phyloP scores from a whole-genome alignment of 2,113 vertebrate genomes.

The Strigops habroptila region DNA sequence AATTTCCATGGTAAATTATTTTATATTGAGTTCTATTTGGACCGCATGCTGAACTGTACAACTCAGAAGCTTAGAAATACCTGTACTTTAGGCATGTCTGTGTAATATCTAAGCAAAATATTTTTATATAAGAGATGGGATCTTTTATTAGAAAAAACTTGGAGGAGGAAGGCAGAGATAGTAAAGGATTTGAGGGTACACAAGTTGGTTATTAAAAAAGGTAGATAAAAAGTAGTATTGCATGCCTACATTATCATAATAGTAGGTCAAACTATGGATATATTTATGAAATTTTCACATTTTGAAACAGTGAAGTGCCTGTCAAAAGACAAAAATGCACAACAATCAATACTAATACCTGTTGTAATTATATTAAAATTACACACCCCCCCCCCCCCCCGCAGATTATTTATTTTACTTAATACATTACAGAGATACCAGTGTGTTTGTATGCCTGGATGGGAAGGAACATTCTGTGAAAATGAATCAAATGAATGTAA shows the following conservation, averaged over 20 bases:
- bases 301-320: not conserved
- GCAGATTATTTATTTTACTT: not conserved
- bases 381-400: no score
- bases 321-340: not conserved
- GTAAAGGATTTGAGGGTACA: not conserved
- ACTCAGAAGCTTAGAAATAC: not conserved
- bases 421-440: constrained; percentile 45
- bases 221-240: not conserved
- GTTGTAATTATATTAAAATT: not conserved
- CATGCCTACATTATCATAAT: not conserved
- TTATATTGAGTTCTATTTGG: not conserved
- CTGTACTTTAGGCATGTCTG: not conserved
- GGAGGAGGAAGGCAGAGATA: not conserved
- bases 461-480: constrained; percentile 81
- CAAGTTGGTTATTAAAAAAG: not conserved
- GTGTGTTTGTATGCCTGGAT: constrained; percentile 66
- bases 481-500: constrained; percentile 77
- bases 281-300: not conserved
- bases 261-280: not conserved
- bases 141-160: not conserved
- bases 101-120: not conserved
- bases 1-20: not conserved
- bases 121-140: not conserved
- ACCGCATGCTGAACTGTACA: not conserved
- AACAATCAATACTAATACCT: not conserved